Evolutionary conservation across 2,888 invertebrate genomes (phyloP).

Genomic region (Disparrhopalites patrizii): DNA sequence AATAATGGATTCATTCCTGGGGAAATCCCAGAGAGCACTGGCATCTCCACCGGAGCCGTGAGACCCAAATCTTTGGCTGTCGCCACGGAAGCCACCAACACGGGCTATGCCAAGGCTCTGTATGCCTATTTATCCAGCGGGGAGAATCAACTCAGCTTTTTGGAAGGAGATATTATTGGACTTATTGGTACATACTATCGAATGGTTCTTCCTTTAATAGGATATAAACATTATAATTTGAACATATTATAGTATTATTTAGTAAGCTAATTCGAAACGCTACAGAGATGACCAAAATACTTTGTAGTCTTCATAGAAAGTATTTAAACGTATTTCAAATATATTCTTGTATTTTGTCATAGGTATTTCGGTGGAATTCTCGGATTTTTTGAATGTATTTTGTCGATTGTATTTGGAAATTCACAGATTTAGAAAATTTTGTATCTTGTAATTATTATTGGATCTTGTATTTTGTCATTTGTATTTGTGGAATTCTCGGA

Average conservation of each 20-base stretch:
- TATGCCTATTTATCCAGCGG: conserved; percentile 84
- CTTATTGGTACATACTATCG: conserved; percentile 60
- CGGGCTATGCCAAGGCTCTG: conserved; percentile 72
- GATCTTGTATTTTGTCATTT: no score
- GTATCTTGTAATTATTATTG: no score
- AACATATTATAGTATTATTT: no score
- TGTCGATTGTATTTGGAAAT: no score
- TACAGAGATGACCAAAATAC: no score
- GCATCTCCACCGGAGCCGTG: conserved; percentile 3
- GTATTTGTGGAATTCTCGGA: neutral
- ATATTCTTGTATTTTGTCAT: no score
- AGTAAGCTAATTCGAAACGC: no score
- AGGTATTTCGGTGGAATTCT: neutral
- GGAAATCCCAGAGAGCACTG: neutral
- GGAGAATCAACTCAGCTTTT: conserved; percentile 87
- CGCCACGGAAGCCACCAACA: conserved; percentile 59
- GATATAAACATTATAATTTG: no score
- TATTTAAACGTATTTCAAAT: no score
- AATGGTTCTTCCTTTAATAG: neutral
- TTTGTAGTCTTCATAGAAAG: no score
- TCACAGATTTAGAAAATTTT: no score
- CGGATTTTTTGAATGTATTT: neutral
- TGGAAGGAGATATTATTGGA: conserved; percentile 83
- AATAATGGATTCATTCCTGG: neutral
- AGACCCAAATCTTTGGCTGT: conserved; percentile 54